A percentile compares a stretch with the other conserved stretches of the same genome.
Evolutionary conservation across 1,140 invertebrate species (phyloP).

Genomic region (Pollicipes pollicipes): DNA sequence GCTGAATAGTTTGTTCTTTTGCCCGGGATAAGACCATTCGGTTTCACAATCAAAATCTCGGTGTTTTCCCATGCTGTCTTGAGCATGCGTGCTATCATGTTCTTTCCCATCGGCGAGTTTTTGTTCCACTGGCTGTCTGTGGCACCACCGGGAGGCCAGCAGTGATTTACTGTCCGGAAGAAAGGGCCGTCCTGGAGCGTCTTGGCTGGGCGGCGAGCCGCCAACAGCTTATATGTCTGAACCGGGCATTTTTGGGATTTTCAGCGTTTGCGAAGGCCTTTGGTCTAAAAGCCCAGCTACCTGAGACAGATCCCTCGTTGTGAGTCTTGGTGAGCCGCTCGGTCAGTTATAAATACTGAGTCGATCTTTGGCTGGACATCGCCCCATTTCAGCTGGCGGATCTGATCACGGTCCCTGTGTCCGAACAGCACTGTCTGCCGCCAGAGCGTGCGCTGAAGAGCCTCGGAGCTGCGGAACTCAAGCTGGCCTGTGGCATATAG

Average conservation of each 20-base stretch:
- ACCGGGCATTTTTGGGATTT: neutral
- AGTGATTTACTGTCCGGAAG: neutral
- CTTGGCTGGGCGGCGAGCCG: too few species aligned
- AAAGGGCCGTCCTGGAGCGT: neutral
- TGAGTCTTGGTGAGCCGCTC: neutral
- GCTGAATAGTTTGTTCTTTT: neutral
- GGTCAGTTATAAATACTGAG: neutral
- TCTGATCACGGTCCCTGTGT: neutral
- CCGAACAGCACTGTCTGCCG: neutral
- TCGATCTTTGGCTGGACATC: neutral
- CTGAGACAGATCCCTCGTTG: neutral
- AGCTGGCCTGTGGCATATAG: neutral
- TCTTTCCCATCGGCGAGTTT: neutral
- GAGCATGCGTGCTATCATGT: neutral
- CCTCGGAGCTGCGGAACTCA: neutral
- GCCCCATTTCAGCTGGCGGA: neutral
- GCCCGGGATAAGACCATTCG: neutral
- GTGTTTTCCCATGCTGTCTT: neutral
- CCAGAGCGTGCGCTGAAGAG: neutral
- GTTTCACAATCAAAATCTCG: too few species aligned
- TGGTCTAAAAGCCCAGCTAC: neutral
- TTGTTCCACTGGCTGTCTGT: neutral
- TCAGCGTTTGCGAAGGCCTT: neutral
- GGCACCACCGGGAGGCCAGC: neutral
- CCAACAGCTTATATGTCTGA: too few species aligned